These are phyloP conservation scores for Aporophyla lueneburgensis DNA, from an alignment of 2,888 invertebrate genomes.

Conservation along the genomic window DNA sequence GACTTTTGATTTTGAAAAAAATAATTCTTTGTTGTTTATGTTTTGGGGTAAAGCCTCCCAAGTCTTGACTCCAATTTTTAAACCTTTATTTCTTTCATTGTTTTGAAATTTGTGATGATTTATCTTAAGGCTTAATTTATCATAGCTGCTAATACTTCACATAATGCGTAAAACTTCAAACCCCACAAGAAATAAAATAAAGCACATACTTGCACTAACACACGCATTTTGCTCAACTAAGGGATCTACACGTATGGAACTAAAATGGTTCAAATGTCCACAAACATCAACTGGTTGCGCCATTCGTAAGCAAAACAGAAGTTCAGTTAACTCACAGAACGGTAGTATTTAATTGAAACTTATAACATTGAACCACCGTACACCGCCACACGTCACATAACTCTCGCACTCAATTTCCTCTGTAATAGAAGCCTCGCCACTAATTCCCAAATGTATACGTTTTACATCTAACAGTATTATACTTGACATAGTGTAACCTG, in stretches of 20 bases:
- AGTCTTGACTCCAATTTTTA: not conserved
- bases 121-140: too few species aligned
- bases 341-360: conserved; percentile 42
- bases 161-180: not conserved
- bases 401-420: conserved; percentile 48
- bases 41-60: not conserved
- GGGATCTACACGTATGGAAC: too few species aligned
- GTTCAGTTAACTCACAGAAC: conserved; percentile 15
- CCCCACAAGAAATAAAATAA: too few species aligned
- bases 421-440: conserved; percentile 2
- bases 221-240: not conserved
- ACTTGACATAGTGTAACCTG: conserved; percentile 39
- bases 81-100: too few species aligned
- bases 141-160: too few species aligned
- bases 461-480: conserved; percentile 15
- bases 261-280: not conserved
- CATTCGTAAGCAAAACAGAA: conserved; percentile 11
- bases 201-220: not conserved
- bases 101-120: too few species aligned
- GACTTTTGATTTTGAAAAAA: not conserved
- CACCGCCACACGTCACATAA: conserved; percentile 16
- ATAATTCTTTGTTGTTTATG: not conserved
- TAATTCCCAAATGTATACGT: conserved; percentile 22
- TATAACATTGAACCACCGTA: conserved; percentile 6
- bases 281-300: conserved; percentile 6